phyloP scores from a whole-genome alignment of 1,140 invertebrate species.

The Leptinotarsa undecemlineata region DNA sequence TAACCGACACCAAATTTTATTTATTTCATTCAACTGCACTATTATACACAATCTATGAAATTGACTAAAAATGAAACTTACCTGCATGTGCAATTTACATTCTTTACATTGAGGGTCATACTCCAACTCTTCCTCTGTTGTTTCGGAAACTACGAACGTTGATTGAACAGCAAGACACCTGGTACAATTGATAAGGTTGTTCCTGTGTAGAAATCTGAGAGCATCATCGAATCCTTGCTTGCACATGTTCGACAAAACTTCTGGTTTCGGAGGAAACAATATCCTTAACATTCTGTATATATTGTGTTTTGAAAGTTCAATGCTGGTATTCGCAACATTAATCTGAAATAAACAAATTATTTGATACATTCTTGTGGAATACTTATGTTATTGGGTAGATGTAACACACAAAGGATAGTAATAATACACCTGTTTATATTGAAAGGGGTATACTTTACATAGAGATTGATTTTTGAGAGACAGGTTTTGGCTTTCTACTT shows the following conservation, averaged over 20 bases:
- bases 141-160: constrained; percentile 76
- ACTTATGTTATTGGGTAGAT: too few relatives aligned
- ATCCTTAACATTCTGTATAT: constrained; percentile 89
- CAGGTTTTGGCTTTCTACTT: too few relatives aligned
- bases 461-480: too few relatives aligned
- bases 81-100: constrained; percentile 82
- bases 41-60: neutral
- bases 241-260: constrained; percentile 92
- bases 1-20: neutral
- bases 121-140: constrained; percentile 67
- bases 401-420: too few relatives aligned
- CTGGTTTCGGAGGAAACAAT: constrained; percentile 92
- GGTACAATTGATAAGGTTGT: constrained; percentile 86
- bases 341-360: constrained; percentile 63
- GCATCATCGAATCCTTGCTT: constrained; percentile 98
- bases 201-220: constrained; percentile 86
- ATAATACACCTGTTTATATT: too few relatives aligned
- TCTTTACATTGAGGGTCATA: constrained; percentile 83
- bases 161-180: constrained; percentile 82
- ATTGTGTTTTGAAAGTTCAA: constrained; percentile 90
- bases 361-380: too few relatives aligned
- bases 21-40: too few relatives aligned
- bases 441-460: too few relatives aligned
- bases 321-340: constrained; percentile 92
- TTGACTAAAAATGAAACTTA: constrained; percentile 49